A percentile compares a stretch with the other conserved stretches of the same genome.
Conservation (phyloP, 2,888 invertebrate species). For the Ophraella communa region DNA sequence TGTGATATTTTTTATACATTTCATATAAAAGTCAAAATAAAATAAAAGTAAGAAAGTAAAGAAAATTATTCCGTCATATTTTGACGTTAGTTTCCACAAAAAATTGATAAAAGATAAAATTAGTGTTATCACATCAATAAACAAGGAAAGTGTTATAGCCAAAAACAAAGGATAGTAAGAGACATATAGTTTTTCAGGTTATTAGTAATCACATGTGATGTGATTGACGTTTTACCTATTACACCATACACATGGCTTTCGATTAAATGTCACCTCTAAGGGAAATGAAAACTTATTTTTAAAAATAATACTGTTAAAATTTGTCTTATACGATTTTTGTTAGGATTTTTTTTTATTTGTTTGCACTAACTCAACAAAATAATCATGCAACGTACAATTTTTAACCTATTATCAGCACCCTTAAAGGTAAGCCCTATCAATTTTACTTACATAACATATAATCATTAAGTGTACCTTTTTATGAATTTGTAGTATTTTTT, state of each 20-base stretch:
- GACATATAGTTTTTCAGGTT: too few species aligned
- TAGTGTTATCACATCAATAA: too few species aligned
- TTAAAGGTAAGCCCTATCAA: conserved; percentile 57
- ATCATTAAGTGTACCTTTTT: neutral
- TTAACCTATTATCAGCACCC: conserved; percentile 59
- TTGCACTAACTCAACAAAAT: neutral
- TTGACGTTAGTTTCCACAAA: too few species aligned
- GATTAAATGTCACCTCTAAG: conserved; percentile 18
- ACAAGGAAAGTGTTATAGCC: too few species aligned
- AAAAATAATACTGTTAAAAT: conserved; percentile 4
- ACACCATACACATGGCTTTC: neutral
- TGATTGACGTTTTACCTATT: neutral
- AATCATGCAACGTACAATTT: conserved; percentile 62
- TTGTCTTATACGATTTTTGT: conserved; percentile 3
- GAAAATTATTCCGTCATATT: too few species aligned
- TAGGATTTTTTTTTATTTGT: neutral
- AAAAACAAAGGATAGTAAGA: too few species aligned
- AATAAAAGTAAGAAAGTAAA: too few species aligned
- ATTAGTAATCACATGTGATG: too few species aligned
- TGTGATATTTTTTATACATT: too few species aligned
- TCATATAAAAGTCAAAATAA: too few species aligned
- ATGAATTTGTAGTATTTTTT: neutral
- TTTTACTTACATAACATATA: conserved; percentile 23
- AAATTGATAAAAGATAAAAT: too few species aligned
- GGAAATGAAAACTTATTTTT: conserved; percentile 7